These are phyloP conservation scores for Zonitis immaculata DNA, from an alignment of 2,888 invertebrate genomes.

Conservation along the genomic window DNA sequence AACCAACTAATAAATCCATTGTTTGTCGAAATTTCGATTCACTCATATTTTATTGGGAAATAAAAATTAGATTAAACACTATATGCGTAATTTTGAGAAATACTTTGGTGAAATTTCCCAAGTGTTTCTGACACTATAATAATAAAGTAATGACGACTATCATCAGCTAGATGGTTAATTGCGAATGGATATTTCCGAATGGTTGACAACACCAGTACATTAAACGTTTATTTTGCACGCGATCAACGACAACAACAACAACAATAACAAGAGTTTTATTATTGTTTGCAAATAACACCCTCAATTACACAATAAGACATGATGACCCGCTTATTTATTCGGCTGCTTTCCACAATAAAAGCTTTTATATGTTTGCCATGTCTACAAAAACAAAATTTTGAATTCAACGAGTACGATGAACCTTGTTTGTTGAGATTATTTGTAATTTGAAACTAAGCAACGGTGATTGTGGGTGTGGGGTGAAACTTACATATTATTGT, in stretches of 20 bases:
- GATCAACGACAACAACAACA: not conserved
- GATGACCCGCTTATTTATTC: too few species aligned
- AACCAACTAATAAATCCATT: slow-evolving; percentile 57
- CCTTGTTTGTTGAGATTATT: slow-evolving; percentile 16
- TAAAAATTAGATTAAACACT: too few species aligned
- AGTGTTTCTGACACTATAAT: not conserved
- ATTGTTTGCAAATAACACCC: not conserved
- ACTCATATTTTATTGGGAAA: slow-evolving; percentile 3
- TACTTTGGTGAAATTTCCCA: too few species aligned
- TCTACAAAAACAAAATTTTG: slow-evolving; percentile 3
- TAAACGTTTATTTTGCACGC: not conserved
- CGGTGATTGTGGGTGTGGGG: not conserved
- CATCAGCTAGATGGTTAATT: not conserved
- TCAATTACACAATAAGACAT: too few species aligned
- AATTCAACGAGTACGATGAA: slow-evolving; percentile 18
- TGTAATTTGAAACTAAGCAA: slow-evolving; percentile 17
- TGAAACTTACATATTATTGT: too few species aligned
- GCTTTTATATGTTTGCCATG: not conserved
- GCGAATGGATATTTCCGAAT: not conserved
- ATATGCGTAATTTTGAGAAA: too few species aligned
- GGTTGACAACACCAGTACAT: not conserved
- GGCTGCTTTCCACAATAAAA: not conserved
- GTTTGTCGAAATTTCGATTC: slow-evolving; percentile 55
- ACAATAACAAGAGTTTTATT: too few species aligned
- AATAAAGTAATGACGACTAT: not conserved